phyloP scores from a whole-genome alignment of 2,888 invertebrate species.

The Seira sanloemensis region DNA sequence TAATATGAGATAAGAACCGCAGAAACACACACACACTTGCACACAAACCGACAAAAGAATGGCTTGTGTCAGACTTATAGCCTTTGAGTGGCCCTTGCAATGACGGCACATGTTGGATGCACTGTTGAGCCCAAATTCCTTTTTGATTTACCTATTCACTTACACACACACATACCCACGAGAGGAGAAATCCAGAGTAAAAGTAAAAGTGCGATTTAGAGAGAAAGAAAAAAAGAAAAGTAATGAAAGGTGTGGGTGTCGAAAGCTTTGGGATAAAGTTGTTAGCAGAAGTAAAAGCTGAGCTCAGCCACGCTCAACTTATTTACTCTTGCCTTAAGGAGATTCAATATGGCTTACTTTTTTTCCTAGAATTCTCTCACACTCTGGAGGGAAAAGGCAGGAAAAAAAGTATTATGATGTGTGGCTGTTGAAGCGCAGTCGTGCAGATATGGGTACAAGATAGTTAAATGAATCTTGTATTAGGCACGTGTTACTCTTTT shows the following conservation, averaged over 20 bases:
- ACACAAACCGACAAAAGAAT: constrained; percentile 17
- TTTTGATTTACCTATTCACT: constrained; percentile 39
- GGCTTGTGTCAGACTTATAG: constrained; percentile 11
- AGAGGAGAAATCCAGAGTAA: too few relatives aligned
- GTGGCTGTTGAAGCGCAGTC: neutral
- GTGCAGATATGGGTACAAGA: neutral
- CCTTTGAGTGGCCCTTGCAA: constrained; percentile 17
- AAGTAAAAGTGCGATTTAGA: neutral
- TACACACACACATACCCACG: too few relatives aligned
- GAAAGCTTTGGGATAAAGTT: neutral
- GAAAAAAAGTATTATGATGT: neutral
- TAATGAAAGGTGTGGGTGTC: constrained; percentile 1
- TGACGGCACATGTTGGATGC: constrained; percentile 40
- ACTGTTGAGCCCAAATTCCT: constrained; percentile 30
- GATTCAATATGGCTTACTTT: constrained; percentile 33
- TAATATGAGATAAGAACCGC: constrained; percentile 20
- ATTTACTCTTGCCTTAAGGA: constrained; percentile 46
- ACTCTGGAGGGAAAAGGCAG: constrained; percentile 4
- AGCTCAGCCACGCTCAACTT: constrained; percentile 42
- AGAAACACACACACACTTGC: constrained; percentile 28
- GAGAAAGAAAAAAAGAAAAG: neutral
- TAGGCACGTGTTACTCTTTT: constrained; percentile 44
- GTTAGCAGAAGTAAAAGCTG: constrained; percentile 1
- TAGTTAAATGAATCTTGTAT: constrained; percentile 35
- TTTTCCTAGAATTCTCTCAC: too few relatives aligned